Base-by-base conservation (phyloP, 1,140 invertebrate genomes). In the Calycopis cecrops region DNA sequence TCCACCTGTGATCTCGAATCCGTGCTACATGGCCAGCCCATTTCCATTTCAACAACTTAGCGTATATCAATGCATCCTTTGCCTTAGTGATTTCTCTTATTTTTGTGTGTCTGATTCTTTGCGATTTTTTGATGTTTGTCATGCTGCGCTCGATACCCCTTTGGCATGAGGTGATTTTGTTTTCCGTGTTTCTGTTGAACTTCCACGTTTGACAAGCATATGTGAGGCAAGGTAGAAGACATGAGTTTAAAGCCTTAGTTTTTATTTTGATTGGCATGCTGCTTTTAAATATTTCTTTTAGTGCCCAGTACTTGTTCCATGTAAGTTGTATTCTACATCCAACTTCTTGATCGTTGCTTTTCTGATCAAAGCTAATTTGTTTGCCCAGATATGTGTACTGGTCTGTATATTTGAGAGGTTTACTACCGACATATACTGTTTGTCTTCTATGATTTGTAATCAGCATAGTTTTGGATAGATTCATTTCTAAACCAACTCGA, bases 141-240 rank as follows among this genome's bases (percentile, higher is more conserved):
- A 57, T 57, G n/a, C 55, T 61, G 6, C 52, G n/a, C n/a, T n/a
- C n/a, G n/a, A 60, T 49, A 38, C 48, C 48, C 38, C 33, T 33
- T 51, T 55, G 52, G 10, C 42, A 60, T 12, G 48, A 21, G 10
- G 9, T 35, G 35, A 60, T 48, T 42, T 51, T 55, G 11, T 49
- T 49, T 54, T 11, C 49, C n/a, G 40, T 35, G 18, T 35, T 49
- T 7, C 14, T 54, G 1, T 38, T 51, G 18, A 51, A 60, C 34
- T 55, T 60, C 52, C 48, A 60, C 2, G 48, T 60, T 10, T 60
- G 50, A 38, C 58, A 50, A 16, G 42, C 48, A 16, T 60, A 60
- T 6, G 40, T 55, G 2, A 60, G 34, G 48, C 52, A 50, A 12
- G 52, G 48, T 28, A 59, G 10, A 11, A 54, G 44, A n/a, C 52